phyloP scores from a whole-genome alignment of 1,140 invertebrate species.

The Ptiloglossa arizonensis region DNA sequence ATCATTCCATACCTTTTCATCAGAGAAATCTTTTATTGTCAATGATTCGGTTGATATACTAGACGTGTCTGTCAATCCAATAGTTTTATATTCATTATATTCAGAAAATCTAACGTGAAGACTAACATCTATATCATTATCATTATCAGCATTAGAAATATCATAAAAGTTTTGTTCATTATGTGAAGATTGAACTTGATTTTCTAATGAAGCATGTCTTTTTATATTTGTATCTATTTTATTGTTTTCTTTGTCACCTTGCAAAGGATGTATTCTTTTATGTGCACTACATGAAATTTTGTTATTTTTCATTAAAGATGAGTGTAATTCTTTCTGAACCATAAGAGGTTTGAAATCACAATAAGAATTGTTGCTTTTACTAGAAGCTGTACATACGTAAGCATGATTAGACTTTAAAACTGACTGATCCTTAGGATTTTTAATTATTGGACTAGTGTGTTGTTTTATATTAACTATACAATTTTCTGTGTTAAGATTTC shows the following conservation, averaged over 20 bases:
- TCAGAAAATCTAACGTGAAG: constrained; percentile 79
- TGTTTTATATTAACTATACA: background rate
- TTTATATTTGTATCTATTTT: background rate
- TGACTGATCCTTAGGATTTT: background rate
- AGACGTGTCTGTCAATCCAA: constrained; percentile 74
- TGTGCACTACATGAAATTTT: background rate
- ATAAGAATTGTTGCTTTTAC: constrained; percentile 4
- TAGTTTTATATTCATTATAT: constrained; percentile 78
- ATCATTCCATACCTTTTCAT: constrained; percentile 73
- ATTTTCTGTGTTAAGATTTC: background rate
- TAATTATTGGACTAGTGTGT: constrained; percentile 3
- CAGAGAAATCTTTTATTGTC: constrained; percentile 44
- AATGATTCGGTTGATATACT: constrained; percentile 69
- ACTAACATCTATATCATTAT: constrained; percentile 64
- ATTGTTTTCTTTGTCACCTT: constrained; percentile 7
- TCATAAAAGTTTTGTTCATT: constrained; percentile 2
- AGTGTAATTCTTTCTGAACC: background rate
- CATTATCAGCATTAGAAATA: background rate
- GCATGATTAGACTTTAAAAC: constrained; percentile 14
- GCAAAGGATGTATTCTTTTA: background rate
- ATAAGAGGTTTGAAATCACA: background rate
- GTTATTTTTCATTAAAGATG: background rate
- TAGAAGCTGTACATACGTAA: background rate
- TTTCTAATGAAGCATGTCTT: background rate
- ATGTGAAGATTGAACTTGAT: background rate